phyloP scores from a whole-genome alignment of 2,113 vertebrate genomes.

The Menidia beryllina region DNA sequence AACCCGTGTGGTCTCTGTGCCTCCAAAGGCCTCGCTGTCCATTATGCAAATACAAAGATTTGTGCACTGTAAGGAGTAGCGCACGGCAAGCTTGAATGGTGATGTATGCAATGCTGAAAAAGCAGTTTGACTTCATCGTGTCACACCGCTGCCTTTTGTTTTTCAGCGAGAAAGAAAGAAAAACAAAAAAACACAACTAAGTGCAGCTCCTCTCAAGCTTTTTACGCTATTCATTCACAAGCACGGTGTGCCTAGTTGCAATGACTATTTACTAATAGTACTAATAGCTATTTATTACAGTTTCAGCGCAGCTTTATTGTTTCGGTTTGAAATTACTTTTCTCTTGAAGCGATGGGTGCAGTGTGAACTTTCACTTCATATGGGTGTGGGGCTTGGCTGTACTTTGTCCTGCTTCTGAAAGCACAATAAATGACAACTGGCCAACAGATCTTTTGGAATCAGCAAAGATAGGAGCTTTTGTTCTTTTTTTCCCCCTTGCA shows the following conservation, averaged over 20 bases:
- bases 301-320: conserved; percentile 16
- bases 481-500: conserved; percentile 11
- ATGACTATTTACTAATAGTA: conserved; percentile 44
- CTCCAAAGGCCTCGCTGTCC: conserved; percentile 47
- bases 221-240: conserved; percentile 24
- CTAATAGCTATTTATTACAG: conserved; percentile 32
- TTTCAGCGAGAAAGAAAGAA: conserved; percentile 25
- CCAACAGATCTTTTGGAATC: conserved; percentile 60
- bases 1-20: conserved; percentile 52
- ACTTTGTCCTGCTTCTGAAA: conserved; percentile 67
- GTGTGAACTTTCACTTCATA: conserved; percentile 41
- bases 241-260: conserved; percentile 9
- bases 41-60: conserved; percentile 74
- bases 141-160: conserved; percentile 59
- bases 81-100: conserved; percentile 47
- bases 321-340: conserved; percentile 33
- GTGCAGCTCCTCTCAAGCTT: conserved; percentile 24
- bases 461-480: conserved; percentile 20
- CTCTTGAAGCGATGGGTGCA: conserved; percentile 15
- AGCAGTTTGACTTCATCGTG: conserved; percentile 50
- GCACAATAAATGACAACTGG: conserved; percentile 62
- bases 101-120: conserved; percentile 58
- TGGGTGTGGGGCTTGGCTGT: conserved; percentile 65
- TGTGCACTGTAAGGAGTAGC: conserved; percentile 62
- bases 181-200: conserved; percentile 15